phyloP scores from a whole-genome alignment of 2,113 vertebrate species.

The Lanius ludovicianus region DNA sequence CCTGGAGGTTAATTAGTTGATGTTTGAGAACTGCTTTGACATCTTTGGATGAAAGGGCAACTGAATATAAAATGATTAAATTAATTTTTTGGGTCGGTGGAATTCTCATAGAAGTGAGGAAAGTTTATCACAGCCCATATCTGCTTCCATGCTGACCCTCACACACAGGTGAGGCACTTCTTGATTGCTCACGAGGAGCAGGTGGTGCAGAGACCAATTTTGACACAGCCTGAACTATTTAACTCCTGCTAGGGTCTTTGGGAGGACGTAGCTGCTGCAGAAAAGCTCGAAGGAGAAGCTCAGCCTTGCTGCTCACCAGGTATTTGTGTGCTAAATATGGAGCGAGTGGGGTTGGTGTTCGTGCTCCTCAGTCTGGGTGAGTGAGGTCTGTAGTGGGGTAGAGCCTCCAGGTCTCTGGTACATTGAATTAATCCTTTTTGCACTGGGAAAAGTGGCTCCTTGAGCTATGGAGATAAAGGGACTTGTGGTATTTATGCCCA shows the following conservation, averaged over 20 bases:
- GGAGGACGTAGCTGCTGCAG: not conserved
- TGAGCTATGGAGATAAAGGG: not conserved
- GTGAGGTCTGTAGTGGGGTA: not conserved
- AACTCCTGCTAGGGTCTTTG: not conserved
- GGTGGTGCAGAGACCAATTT: not conserved
- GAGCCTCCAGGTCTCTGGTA: accelerated
- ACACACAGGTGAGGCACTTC: accelerated
- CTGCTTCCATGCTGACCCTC: not conserved
- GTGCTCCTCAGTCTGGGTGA: accelerated
- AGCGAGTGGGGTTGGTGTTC: accelerated
- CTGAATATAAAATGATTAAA: not conserved
- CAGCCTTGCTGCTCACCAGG: accelerated
- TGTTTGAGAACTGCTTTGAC: not conserved
- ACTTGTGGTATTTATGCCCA: not conserved
- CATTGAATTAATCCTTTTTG: not conserved
- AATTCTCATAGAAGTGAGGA: not conserved
- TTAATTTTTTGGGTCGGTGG: not conserved
- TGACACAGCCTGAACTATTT: not conserved
- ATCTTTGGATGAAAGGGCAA: not conserved
- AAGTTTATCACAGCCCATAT: not conserved
- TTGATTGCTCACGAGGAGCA: not conserved
- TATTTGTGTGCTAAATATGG: not conserved
- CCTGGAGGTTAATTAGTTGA: not conserved
- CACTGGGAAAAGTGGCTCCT: not conserved
- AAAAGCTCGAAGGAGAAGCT: accelerated